A percentile compares a stretch with the other conserved stretches of the same genome.
Conservation (phyloP, 2,797 vertebrate species). For the Rhinogobio ventralis region DNA sequence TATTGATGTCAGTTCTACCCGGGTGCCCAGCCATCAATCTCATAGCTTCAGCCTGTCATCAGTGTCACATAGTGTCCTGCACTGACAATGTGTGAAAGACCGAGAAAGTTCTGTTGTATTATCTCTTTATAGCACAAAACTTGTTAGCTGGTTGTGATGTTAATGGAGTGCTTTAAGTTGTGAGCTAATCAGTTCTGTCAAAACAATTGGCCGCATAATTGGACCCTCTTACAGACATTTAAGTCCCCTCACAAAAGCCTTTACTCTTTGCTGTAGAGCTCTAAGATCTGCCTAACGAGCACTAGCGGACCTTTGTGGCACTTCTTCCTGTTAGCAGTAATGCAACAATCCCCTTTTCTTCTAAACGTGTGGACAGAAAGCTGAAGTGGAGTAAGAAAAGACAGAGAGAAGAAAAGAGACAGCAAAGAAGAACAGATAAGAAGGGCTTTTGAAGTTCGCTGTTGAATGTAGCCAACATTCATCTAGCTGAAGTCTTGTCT, state of each 20-base stretch:
- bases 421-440: conserved; percentile 44
- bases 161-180: conserved; percentile 52
- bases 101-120: conserved; percentile 31
- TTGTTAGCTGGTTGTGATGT: conserved; percentile 53
- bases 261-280: conserved; percentile 56
- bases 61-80: conserved; percentile 24
- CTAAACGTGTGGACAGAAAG: conserved; percentile 57
- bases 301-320: conserved; percentile 50
- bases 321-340: conserved; percentile 60
- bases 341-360: conserved; percentile 59
- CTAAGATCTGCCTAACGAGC: conserved; percentile 44
- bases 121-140: conserved; percentile 35
- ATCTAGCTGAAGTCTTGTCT: conserved; percentile 56
- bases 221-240: conserved; percentile 53
- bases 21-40: conserved; percentile 35
- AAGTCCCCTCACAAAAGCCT: conserved; percentile 55
- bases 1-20: conserved; percentile 34
- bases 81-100: conserved; percentile 38
- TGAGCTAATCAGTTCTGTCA: conserved; percentile 56
- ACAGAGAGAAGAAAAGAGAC: conserved; percentile 30
- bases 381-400: conserved; percentile 49
- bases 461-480: conserved; percentile 59
- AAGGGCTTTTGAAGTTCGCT: conserved; percentile 57
- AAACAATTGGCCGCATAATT: conserved; percentile 54
- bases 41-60: conserved; percentile 42